Conservation (phyloP, 35 echinoderm and acorn worm genomes). For the Strongylocentrotus purpuratus region DNA sequence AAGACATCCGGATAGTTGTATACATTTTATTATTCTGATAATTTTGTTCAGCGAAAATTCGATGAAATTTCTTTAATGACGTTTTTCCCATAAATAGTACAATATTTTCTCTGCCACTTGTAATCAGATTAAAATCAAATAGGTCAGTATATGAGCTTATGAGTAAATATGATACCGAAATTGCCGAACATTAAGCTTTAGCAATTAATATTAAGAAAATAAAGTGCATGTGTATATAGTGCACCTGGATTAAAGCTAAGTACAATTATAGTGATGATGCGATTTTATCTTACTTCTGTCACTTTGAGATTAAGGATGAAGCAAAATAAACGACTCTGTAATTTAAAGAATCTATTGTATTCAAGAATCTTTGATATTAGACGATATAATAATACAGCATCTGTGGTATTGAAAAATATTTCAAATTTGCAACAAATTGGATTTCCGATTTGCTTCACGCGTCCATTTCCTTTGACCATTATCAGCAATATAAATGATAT, state of each 20-base stretch:
- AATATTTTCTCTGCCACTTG: background rate
- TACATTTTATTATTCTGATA: background rate
- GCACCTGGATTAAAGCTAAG: background rate
- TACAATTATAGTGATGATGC: background rate
- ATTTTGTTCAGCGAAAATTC: background rate
- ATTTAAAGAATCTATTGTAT: too few species aligned
- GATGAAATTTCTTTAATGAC: background rate
- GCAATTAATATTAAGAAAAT: background rate
- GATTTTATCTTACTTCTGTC: too few species aligned
- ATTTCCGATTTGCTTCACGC: background rate
- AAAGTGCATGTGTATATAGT: background rate
- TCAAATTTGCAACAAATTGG: background rate
- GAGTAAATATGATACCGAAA: background rate
- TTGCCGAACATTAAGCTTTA: background rate
- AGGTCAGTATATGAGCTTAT: background rate
- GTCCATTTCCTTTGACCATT: too few species aligned
- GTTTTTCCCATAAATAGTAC: background rate
- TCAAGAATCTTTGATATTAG: too few species aligned
- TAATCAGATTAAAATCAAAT: background rate
- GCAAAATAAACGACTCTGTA: too few species aligned
- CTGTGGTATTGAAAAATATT: background rate
- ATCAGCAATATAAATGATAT: too few species aligned
- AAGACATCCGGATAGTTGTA: background rate
- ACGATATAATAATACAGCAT: too few species aligned
- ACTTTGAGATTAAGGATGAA: too few species aligned